Evolutionary conservation across 30 jellyfish, hydroid and myxozoan species (phyloP).

Genomic region (Morbakka virulenta): DNA sequence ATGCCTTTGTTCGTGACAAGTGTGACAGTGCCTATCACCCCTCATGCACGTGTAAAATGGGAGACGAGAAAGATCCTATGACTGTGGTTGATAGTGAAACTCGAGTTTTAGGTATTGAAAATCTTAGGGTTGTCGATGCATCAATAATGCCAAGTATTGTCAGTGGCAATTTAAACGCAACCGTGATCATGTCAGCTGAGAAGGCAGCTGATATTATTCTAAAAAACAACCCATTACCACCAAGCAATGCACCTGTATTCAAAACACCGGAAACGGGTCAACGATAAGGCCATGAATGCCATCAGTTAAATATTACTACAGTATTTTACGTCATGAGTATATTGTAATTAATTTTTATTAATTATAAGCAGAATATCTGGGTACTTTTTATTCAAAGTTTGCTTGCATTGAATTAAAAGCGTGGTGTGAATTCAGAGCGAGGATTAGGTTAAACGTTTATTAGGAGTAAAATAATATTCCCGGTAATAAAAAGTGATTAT

Average conservation of each 20-base stretch:
- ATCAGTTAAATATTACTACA: too few species aligned
- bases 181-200: slow-evolving; percentile 89
- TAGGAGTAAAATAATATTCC: too few species aligned
- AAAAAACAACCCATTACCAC: slow-evolving; percentile 64
- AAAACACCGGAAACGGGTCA: slow-evolving; percentile 67
- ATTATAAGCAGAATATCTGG: too few species aligned
- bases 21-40: slow-evolving; percentile 96
- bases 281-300: slow-evolving; percentile 10
- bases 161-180: slow-evolving; percentile 89
- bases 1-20: slow-evolving; percentile 70
- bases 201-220: slow-evolving; percentile 78
- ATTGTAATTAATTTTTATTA: too few species aligned
- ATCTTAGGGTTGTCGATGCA: slow-evolving; percentile 89
- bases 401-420: too few species aligned
- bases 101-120: slow-evolving; percentile 80
- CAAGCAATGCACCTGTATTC: slow-evolving; percentile 66
- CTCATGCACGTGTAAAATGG: slow-evolving; percentile 97
- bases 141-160: slow-evolving; percentile 90
- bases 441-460: too few species aligned
- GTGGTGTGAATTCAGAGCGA: too few species aligned
- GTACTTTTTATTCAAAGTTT: too few species aligned
- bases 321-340: too few species aligned
- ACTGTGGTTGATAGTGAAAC: slow-evolving; percentile 78
- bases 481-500: too few species aligned
- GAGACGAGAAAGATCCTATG: slow-evolving; percentile 64